These are phyloP conservation scores for Listronotus bonariensis DNA, from an alignment of 1,140 invertebrate genomes.

Conservation along the genomic window DNA sequence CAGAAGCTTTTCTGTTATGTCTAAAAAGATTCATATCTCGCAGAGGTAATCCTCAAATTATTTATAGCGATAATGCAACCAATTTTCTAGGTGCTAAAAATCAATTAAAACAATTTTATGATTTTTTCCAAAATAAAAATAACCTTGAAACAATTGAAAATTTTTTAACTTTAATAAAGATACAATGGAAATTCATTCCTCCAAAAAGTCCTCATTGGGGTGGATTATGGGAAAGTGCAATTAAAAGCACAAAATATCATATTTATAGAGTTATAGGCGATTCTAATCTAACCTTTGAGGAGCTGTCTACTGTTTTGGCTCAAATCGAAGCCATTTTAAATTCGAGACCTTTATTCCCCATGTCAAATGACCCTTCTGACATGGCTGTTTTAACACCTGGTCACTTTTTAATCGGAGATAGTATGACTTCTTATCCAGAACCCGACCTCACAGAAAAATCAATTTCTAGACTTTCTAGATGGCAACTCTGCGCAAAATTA, in stretches of 20 bases:
- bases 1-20: slow-evolving; percentile 1
- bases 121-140: not conserved
- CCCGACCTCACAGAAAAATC: not conserved
- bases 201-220: slow-evolving; percentile 49
- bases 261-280: slow-evolving; percentile 33
- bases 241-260: slow-evolving; percentile 32
- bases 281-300: slow-evolving; percentile 33
- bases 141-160: not conserved
- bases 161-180: slow-evolving; percentile 12
- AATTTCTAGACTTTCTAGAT: not conserved
- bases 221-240: slow-evolving; percentile 50
- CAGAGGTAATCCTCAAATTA: not conserved
- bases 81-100: slow-evolving; percentile 1
- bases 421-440: not conserved
- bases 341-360: slow-evolving; percentile 41
- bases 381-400: not conserved
- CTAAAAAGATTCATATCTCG: slow-evolving; percentile 2
- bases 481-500: too few species aligned
- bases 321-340: slow-evolving; percentile 53
- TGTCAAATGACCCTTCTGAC: too few species aligned
- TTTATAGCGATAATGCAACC: slow-evolving; percentile 7
- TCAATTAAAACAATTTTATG: not conserved
- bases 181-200: slow-evolving; percentile 56
- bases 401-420: slow-evolving; percentile 2
- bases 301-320: slow-evolving; percentile 44